These are phyloP conservation scores for Ips typographus DNA, from an alignment of 1,140 invertebrate species.

Conservation along the genomic window DNA sequence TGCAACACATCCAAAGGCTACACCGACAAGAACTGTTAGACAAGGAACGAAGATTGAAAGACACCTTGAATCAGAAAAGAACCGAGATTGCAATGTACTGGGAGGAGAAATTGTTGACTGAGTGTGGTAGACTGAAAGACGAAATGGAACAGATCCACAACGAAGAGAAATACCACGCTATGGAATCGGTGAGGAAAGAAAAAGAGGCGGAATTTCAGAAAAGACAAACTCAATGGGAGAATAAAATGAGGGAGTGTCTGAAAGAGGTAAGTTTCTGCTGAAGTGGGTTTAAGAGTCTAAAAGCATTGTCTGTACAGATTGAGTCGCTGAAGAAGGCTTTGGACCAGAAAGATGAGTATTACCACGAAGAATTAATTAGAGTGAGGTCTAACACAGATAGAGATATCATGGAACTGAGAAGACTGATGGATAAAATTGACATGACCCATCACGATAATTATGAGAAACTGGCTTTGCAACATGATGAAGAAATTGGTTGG, in stretches of 20 bases:
- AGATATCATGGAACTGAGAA: constrained; percentile 57
- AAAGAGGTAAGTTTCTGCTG: constrained; percentile 54
- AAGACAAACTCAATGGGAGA: constrained; percentile 58
- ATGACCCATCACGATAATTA: constrained; percentile 58
- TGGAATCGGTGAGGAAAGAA: constrained; percentile 56
- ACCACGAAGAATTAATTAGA: constrained; percentile 59
- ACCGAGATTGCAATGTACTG: constrained; percentile 60
- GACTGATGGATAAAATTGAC: constrained; percentile 60
- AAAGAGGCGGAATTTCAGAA: constrained; percentile 56
- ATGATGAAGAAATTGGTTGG: constrained; percentile 61
- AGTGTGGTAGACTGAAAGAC: constrained; percentile 56
- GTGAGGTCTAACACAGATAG: constrained; percentile 57
- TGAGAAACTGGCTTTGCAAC: constrained; percentile 59
- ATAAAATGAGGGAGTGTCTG: constrained; percentile 56
- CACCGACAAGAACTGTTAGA: constrained; percentile 55
- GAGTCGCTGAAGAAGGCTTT: constrained; percentile 57
- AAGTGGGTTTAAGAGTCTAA: constrained; percentile 12
- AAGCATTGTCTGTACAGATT: constrained; percentile 52
- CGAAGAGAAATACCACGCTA: constrained; percentile 60
- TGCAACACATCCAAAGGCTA: constrained; percentile 50
- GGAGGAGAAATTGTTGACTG: constrained; percentile 57
- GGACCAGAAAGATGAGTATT: constrained; percentile 57
- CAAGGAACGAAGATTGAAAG: constrained; percentile 57
- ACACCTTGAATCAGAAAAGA: constrained; percentile 58
- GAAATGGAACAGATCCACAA: constrained; percentile 62